Percentiles rank a stretch among this genome's conserved stretches.
phyloP scores from a whole-genome alignment of 2,797 vertebrate species.

The Myripristis jacobus region DNA sequence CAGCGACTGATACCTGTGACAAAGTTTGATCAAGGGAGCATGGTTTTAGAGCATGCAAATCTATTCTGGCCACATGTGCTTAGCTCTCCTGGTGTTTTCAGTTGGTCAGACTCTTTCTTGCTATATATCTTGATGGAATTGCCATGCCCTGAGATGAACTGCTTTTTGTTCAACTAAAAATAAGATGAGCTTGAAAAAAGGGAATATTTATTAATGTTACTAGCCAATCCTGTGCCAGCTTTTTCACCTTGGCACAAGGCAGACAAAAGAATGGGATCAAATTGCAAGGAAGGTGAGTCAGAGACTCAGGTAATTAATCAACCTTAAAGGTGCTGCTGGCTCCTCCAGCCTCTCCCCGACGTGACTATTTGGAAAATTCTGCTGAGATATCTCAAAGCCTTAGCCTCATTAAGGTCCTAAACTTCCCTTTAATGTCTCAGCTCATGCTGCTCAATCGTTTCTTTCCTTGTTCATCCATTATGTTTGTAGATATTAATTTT shows the following conservation, averaged over 20 bases:
- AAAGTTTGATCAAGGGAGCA: constrained; percentile 29
- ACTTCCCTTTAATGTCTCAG: too few species aligned
- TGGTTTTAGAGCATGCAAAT: constrained; percentile 17
- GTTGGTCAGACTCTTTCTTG: constrained; percentile 8
- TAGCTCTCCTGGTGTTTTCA: constrained; percentile 20
- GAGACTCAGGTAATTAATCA: constrained; percentile 47
- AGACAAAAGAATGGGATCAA: constrained; percentile 25
- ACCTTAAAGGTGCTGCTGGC: constrained; percentile 29
- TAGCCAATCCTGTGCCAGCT: not conserved
- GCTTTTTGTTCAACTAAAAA: constrained; percentile 28
- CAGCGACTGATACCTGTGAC: not conserved
- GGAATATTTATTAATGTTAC: constrained; percentile 1
- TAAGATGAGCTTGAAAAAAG: constrained; percentile 19
- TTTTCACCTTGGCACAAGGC: constrained; percentile 35
- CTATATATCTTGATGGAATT: constrained; percentile 14
- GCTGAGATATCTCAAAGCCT: constrained; percentile 7
- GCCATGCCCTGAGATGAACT: constrained; percentile 17
- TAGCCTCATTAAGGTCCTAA: constrained; percentile 8
- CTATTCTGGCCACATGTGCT: constrained; percentile 12
- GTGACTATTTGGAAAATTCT: constrained; percentile 10
- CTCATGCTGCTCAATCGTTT: not conserved
- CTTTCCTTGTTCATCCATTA: not conserved
- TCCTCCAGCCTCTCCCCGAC: not conserved
- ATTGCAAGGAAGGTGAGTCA: constrained; percentile 33
- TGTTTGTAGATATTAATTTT: not conserved